Base-by-base conservation (phyloP, 2,113 vertebrate species). In the Bubo blakistoni region DNA sequence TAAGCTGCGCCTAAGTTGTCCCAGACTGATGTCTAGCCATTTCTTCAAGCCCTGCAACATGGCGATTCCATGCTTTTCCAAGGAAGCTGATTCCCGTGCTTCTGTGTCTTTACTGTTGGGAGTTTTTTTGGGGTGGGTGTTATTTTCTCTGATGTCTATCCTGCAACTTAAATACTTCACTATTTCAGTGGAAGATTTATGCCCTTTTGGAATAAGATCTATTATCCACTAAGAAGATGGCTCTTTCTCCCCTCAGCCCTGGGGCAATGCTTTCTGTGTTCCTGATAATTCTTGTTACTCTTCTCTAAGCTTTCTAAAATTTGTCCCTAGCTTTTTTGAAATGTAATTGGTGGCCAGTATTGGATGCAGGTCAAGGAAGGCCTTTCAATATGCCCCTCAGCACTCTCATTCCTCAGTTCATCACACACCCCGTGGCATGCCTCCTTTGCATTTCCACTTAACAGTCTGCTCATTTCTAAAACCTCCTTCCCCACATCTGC, bases 381-480 rank as follows among this genome's bases (percentile, higher is more conserved):
- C 36, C 18, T 52, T 73, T 78, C 65, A 12, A 4, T 16, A 27
- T 0, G 2, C 15, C 38, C 26, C 69, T 69, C 77, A 69, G 51
- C 30, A 52, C 34, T 12, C 18, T 79, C 30, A 11, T 78, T 87
- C 61, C 26, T 69, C 29, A 13, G 25, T 42, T 78, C 16, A 0
- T 46, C 17, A 14, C 25, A 11, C 8, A 55, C 36, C 22, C 14
- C 1, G 0, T 1, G 1, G 12, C 11, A 7, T 29, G 29, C 19
- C 44, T 74, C 55, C 46, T 71, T 80, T 88, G 52, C 46, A 51
- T 84, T 77, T 84, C 36, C 7, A 49, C 22, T 52, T 30, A 82
- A 34, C 21, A 40, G 44, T 9, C 21, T 70, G 19, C 30, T 73
- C 25, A 18, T 29, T 67, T 63, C 30, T 63, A 22, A 59, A 85